Evolutionary conservation across 2,888 invertebrate species (phyloP).

Genomic region (Carpatolechia fugitivella): DNA sequence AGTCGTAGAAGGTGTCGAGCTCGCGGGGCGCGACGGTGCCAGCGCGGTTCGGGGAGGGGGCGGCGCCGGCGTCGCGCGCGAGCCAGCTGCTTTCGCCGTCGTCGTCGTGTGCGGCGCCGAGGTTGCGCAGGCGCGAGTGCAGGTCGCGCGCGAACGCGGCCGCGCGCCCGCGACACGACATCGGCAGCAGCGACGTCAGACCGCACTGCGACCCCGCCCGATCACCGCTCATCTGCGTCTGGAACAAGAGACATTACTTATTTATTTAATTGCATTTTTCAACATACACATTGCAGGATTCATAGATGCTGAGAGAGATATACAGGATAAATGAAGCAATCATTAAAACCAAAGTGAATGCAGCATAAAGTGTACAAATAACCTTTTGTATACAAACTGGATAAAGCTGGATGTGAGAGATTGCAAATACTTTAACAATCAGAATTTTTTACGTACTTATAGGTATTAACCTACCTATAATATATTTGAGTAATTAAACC

Average conservation of each 20-base stretch:
- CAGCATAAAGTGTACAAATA: no score
- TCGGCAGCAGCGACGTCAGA: conserved; percentile 84
- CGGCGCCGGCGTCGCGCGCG: conserved; percentile 40
- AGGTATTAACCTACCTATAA: no score
- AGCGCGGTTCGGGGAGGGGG: conserved; percentile 14
- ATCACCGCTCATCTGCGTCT: conserved; percentile 78
- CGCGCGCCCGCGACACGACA: conserved; percentile 89
- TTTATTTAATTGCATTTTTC: conserved; percentile 7
- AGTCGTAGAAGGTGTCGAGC: conserved; percentile 82
- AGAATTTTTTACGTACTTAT: no score
- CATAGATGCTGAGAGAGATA: no score
- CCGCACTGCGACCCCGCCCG: conserved; percentile 81
- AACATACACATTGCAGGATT: no score
- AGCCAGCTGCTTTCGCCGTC: conserved; percentile 71
- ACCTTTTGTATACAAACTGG: no score
- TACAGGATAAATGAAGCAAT: no score
- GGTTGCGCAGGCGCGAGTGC: conserved; percentile 85
- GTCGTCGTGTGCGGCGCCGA: conserved; percentile 78
- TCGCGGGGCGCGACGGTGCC: conserved; percentile 46
- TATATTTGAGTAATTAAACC: not conserved
- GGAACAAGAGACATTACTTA: conserved; percentile 41
- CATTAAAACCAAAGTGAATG: not conserved
- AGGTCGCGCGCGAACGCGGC: conserved; percentile 89
- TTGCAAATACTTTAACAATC: no score
- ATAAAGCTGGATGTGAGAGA: no score